Evolutionary conservation across 2,888 invertebrate species (phyloP), one percentile per base, ranked within the genome.

Genomic region (Pandemis corylana): DNA sequence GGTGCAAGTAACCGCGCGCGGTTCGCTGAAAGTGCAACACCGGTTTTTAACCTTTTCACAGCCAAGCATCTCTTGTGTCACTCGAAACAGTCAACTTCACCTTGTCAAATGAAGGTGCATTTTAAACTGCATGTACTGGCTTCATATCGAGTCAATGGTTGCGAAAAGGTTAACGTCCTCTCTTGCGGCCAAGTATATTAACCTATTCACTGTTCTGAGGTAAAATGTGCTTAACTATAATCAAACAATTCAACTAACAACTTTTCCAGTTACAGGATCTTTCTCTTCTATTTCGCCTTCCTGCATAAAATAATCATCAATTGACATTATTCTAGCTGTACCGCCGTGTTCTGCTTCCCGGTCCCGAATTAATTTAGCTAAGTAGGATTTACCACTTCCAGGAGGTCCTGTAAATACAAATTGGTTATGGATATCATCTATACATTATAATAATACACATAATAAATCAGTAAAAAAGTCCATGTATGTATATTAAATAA

Each of bases 241-340:
- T 56, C 56, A 56, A 20, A 20, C 3, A 20, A 56, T 56, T 59
- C 10, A 59, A 49, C 65, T 65, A 72, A 97, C 95, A 85, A 95
- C 95, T 89, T 97, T 97, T 13, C 97, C 97, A 77, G 97, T 97
- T 78, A 96, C 95, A 5, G 96, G 95, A 85, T 97, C 97, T 68
- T 91, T 95, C 68, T 96, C 95, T 82, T 96, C 96, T 79, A 96
- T 95, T 89, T 98, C 98, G 76, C 96, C 96, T 90, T 98, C 98
- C 76, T 97, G 96, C 95, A 99, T 97, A 85, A 99, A 99, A 91
- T 99, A 99, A 91, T 99, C 99, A 89, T 99, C 99, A 76, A 99
- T 96, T 76, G 98, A 98, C 85, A 99, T 95, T 84, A 99, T 98
- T 80, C 99, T 95, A 0, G 98, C 98, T n/a, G 98, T 97, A 74